These are phyloP conservation scores for Mastacembelus armatus DNA, from an alignment of 2,797 vertebrate species.

Conservation along the genomic window DNA sequence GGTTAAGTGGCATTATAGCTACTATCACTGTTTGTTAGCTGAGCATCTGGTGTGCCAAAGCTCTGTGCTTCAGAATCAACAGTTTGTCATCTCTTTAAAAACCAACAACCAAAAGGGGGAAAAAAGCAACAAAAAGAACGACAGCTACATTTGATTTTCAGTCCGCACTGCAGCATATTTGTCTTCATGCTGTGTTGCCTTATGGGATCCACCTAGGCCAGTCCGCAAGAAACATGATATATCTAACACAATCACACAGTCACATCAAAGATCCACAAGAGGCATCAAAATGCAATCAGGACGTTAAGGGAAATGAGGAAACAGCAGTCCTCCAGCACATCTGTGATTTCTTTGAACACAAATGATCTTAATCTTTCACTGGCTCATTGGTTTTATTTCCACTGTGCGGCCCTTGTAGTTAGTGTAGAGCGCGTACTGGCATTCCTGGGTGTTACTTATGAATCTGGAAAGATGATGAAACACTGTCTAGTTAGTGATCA, in stretches of 20 bases:
- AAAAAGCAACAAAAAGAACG: neutral
- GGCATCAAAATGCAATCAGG: slow-evolving; percentile 17
- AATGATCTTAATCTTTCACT: slow-evolving; percentile 9
- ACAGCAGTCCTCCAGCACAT: slow-evolving; percentile 25
- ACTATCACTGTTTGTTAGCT: slow-evolving; percentile 31
- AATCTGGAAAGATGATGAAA: slow-evolving; percentile 46
- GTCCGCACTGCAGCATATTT: slow-evolving; percentile 23
- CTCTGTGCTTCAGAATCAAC: slow-evolving; percentile 39
- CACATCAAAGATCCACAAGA: slow-evolving; percentile 15
- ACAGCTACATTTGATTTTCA: slow-evolving; percentile 9
- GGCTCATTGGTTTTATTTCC: too few relatives aligned
- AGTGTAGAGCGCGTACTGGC: slow-evolving; percentile 9
- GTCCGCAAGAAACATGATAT: slow-evolving; percentile 16
- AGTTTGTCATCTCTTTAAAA: slow-evolving; percentile 26
- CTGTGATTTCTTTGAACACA: slow-evolving; percentile 23
- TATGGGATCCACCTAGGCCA: slow-evolving; percentile 13
- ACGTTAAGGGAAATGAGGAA: slow-evolving; percentile 31
- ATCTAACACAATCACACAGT: slow-evolving; percentile 15
- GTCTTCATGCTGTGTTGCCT: slow-evolving; percentile 28
- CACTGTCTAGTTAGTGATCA: slow-evolving; percentile 43
- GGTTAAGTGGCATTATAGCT: slow-evolving; percentile 28
- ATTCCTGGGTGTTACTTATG: slow-evolving; percentile 29
- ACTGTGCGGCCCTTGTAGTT: too few relatives aligned
- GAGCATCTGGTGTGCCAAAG: slow-evolving; percentile 64
- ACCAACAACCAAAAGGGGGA: neutral